Evolutionary conservation across 2,797 vertebrate genomes (phyloP).

Genomic region (Todus mexicanus): DNA sequence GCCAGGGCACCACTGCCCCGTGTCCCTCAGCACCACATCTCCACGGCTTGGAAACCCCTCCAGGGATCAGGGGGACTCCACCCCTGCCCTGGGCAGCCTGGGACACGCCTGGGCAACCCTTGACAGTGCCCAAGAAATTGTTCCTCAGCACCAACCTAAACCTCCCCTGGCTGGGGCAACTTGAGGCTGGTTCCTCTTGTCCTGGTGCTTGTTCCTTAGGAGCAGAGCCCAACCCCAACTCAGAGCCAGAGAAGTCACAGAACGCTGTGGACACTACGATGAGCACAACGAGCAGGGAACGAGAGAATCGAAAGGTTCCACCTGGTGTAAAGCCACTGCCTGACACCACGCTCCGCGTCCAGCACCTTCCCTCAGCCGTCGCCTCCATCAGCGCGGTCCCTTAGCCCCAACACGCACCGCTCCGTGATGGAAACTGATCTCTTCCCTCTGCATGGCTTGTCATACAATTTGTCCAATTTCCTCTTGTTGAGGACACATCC

Average conservation of each 20-base stretch:
- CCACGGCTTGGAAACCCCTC: too few species aligned
- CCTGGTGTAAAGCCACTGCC: not conserved
- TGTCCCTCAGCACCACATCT: too few species aligned
- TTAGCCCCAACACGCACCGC: not conserved
- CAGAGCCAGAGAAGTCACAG: not conserved
- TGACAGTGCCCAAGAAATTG: too few species aligned
- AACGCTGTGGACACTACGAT: not conserved
- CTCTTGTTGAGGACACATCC: not conserved
- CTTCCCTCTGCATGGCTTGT: not conserved
- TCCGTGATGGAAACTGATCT: not conserved
- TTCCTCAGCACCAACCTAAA: too few species aligned
- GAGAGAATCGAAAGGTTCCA: not conserved
- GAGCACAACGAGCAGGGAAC: not conserved
- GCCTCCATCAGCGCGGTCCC: not conserved
- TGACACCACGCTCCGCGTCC: not conserved
- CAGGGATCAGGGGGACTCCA: too few species aligned
- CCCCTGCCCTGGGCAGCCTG: too few species aligned
- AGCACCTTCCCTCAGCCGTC: accelerated
- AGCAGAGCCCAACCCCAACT: too few species aligned
- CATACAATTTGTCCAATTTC: not conserved
- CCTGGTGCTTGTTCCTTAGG: too few species aligned
- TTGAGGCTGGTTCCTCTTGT: too few species aligned
- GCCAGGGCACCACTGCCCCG: too few species aligned
- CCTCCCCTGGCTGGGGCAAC: too few species aligned
- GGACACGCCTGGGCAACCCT: too few species aligned